Percentiles rank a stretch among this genome's conserved stretches.
Conservation (phyloP, 2,888 invertebrate genomes). For the Petrophora chlorosata region DNA sequence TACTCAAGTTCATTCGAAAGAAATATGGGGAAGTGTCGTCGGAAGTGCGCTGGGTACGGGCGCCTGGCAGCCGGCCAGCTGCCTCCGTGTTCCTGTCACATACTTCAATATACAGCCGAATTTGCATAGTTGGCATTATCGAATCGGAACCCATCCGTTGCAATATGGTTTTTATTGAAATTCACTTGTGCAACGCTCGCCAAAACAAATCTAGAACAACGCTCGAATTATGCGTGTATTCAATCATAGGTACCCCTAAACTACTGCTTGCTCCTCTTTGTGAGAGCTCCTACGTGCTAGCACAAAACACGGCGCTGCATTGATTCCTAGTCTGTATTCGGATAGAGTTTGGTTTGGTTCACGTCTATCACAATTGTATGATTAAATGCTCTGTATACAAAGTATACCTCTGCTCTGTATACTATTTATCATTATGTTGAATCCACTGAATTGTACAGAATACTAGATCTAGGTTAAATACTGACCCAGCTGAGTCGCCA, state of each 20-base stretch:
- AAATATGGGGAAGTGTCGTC: slow-evolving; percentile 51
- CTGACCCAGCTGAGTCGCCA: neutral
- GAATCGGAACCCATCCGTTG: slow-evolving; percentile 8
- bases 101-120: slow-evolving; percentile 30
- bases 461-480: slow-evolving; percentile 2
- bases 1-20: slow-evolving; percentile 40
- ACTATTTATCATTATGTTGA: too few species aligned
- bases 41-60: slow-evolving; percentile 41
- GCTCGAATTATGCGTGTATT: slow-evolving; percentile 4
- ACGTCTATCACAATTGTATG: slow-evolving; percentile 17
- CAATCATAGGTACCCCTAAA: slow-evolving; percentile 7
- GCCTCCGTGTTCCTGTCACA: slow-evolving; percentile 40
- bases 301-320: slow-evolving; percentile 5
- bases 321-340: slow-evolving; percentile 8
- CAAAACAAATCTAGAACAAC: slow-evolving; percentile 10
- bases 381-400: slow-evolving; percentile 18
- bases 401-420: too few species aligned
- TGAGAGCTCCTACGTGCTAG: slow-evolving; percentile 6
- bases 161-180: slow-evolving; percentile 16
- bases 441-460: too few species aligned
- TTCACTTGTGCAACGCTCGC: slow-evolving; percentile 1
- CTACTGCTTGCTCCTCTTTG: neutral
- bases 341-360: slow-evolving; percentile 2
- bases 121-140: slow-evolving; percentile 19
- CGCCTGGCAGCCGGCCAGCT: slow-evolving; percentile 51